Evolutionary conservation across 2,113 vertebrate species (phyloP).

Genomic region (Erinaceus europaeus): DNA sequence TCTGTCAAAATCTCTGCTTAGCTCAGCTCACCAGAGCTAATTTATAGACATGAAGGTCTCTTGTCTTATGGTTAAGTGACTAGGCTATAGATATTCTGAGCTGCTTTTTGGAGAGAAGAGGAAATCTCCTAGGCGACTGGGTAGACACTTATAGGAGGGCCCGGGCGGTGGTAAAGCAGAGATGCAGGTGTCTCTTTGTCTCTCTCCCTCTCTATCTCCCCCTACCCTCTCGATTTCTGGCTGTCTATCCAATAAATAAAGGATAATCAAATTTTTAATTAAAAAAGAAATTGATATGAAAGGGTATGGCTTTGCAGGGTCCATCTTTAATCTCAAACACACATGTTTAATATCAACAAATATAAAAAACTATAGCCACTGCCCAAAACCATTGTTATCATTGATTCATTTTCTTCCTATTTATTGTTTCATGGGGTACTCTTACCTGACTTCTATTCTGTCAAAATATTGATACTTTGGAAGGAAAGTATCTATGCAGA

Average conservation of each 20-base stretch:
- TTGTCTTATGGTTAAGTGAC: slow-evolving; percentile 60
- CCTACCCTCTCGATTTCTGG: no score
- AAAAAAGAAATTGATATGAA: slow-evolving; percentile 72
- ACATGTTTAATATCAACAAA: slow-evolving; percentile 64
- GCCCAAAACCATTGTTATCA: slow-evolving; percentile 34
- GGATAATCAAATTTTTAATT: no score
- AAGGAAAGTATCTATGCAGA: slow-evolving; percentile 42
- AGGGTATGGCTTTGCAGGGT: slow-evolving; percentile 46
- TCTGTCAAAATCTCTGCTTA: slow-evolving; percentile 50
- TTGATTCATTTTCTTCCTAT: slow-evolving; percentile 48
- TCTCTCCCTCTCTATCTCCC: no score
- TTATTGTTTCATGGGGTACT: slow-evolving; percentile 54
- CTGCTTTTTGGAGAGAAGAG: slow-evolving; percentile 71
- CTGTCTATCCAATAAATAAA: no score
- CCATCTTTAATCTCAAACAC: slow-evolving; percentile 62
- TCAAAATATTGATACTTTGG: slow-evolving; percentile 72
- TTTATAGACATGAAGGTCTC: slow-evolving; percentile 41
- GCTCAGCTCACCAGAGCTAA: slow-evolving; percentile 48
- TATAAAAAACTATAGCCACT: slow-evolving; percentile 51
- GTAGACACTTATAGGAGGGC: neutral
- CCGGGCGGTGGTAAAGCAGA: no score
- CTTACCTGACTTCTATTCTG: slow-evolving; percentile 55
- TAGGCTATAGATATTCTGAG: slow-evolving; percentile 70
- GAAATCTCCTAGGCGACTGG: slow-evolving; percentile 69
- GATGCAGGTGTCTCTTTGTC: no score